phyloP scores from a whole-genome alignment of 2,797 vertebrate genomes.

The Cirrhinus molitorella region DNA sequence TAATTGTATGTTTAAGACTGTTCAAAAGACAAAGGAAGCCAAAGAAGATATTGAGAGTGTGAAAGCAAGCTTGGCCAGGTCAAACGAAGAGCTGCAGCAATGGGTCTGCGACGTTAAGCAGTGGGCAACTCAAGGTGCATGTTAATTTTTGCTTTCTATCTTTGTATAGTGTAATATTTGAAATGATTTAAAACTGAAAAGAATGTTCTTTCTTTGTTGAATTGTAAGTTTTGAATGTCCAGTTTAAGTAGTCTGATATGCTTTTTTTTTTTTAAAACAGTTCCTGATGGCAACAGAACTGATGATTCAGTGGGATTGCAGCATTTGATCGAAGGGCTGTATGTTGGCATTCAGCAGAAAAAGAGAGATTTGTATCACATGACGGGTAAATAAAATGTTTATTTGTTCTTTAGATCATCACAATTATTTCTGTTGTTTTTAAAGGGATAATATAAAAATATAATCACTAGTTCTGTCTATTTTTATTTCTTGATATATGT shows the following conservation, averaged over 20 bases:
- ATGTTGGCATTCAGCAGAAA: constrained; percentile 30
- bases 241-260: background rate
- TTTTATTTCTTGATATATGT: background rate
- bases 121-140: background rate
- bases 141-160: background rate
- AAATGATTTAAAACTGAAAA: background rate
- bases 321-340: constrained; percentile 20
- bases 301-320: background rate
- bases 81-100: background rate
- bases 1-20: background rate
- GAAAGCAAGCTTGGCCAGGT: background rate
- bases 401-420: background rate
- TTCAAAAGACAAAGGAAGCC: background rate
- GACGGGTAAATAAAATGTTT: background rate
- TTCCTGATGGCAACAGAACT: constrained; percentile 16
- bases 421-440: background rate
- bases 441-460: background rate
- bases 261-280: constrained; percentile 1
- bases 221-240: background rate
- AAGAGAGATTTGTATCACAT: constrained; percentile 7
- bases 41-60: background rate
- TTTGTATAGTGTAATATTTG: background rate
- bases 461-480: too few species aligned
- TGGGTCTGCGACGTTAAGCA: background rate
- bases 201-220: background rate